Conservation (phyloP, 2,797 vertebrate genomes). For the Lithobates sylvaticus region DNA sequence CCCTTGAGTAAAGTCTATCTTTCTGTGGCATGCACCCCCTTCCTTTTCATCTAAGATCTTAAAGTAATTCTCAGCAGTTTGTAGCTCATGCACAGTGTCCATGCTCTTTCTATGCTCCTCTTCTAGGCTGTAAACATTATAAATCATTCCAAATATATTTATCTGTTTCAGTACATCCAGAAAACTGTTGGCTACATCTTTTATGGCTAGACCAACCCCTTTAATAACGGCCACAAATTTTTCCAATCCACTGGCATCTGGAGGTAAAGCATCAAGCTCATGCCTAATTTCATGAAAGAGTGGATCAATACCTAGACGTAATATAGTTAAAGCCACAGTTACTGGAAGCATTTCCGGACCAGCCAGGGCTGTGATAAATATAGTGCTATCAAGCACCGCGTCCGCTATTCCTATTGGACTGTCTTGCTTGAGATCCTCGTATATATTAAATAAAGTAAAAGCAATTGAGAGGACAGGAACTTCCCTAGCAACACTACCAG, state of each 20-base stretch:
- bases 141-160: neutral
- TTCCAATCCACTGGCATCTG: neutral
- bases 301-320: conserved; percentile 21
- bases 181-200: neutral
- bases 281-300: conserved; percentile 31
- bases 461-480: conserved; percentile 7
- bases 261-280: conserved; percentile 3
- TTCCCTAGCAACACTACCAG: neutral
- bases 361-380: neutral
- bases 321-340: conserved; percentile 15
- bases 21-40: neutral
- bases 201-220: conserved; percentile 22
- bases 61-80: conserved; percentile 20
- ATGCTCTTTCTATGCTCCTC: conserved; percentile 5
- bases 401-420: conserved; percentile 12
- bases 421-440: conserved; percentile 11
- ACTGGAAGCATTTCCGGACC: conserved; percentile 29
- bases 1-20: conserved; percentile 63
- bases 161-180: neutral
- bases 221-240: conserved; percentile 1
- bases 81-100: neutral
- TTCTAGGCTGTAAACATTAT: neutral
- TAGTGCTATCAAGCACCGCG: neutral
- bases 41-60: conserved; percentile 13
- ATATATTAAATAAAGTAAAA: conserved; percentile 44